Percentiles rank a stretch among this genome's conserved stretches.
phyloP scores from a whole-genome alignment of 2,113 vertebrate genomes.

The Uria aalge region DNA sequence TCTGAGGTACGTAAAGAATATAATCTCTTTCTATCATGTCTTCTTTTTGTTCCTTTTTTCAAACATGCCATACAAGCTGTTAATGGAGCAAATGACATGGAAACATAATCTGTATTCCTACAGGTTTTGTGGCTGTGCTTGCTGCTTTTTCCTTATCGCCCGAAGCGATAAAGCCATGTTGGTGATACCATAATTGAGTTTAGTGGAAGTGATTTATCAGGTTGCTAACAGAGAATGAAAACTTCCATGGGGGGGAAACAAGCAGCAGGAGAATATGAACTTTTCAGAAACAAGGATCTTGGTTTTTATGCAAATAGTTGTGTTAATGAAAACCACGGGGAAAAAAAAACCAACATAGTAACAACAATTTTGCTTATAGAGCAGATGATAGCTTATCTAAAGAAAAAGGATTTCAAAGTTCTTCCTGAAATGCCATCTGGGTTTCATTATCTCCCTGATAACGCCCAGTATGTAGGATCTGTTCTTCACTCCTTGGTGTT shows the following conservation, averaged over 20 bases:
- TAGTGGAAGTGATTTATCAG: constrained; percentile 51
- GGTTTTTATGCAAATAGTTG: constrained; percentile 31
- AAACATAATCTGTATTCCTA: constrained; percentile 44
- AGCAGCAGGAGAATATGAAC: constrained; percentile 16
- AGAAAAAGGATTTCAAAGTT: neutral
- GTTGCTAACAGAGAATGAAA: constrained; percentile 49
- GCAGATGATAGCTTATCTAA: neutral
- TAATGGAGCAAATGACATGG: constrained; percentile 45
- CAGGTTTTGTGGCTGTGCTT: constrained; percentile 33
- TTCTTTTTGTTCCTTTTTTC: constrained; percentile 2
- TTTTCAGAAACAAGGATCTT: constrained; percentile 17
- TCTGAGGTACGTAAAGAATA: neutral
- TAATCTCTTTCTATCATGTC: neutral
- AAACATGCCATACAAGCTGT: constrained; percentile 18
- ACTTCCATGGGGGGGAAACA: neutral
- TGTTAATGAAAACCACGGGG: constrained; percentile 9
- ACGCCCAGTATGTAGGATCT: neutral
- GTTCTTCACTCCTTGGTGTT: neutral
- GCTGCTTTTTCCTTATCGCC: constrained; percentile 52
- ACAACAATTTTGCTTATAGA: neutral
- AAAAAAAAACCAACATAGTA: neutral
- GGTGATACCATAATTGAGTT: constrained; percentile 59
- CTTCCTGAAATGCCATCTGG: constrained; percentile 2
- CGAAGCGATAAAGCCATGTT: constrained; percentile 28
- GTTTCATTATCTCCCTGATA: neutral